Evolutionary conservation across 2,888 invertebrate species (phyloP).

Genomic region (Cosmorhoe ocellata): DNA sequence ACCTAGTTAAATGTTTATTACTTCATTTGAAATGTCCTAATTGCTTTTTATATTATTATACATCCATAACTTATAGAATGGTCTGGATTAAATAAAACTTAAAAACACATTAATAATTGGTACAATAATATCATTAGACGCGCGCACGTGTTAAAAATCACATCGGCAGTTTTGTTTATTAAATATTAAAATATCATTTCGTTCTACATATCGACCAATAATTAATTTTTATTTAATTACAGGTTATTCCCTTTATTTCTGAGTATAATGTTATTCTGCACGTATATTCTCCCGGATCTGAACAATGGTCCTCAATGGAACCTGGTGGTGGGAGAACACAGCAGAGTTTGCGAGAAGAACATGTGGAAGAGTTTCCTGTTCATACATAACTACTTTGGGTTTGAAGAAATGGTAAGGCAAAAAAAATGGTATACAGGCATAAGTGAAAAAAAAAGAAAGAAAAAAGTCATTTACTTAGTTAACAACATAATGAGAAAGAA

Average conservation of each 20-base stretch:
- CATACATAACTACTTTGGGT: slow-evolving; percentile 83
- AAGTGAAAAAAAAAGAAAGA: too few relatives aligned
- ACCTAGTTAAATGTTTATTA: slow-evolving; percentile 2
- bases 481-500: too few relatives aligned
- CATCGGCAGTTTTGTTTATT: neutral
- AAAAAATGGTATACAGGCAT: too few relatives aligned
- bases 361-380: slow-evolving; percentile 84
- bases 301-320: slow-evolving; percentile 83
- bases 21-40: neutral
- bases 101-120: slow-evolving; percentile 4
- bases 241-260: slow-evolving; percentile 78
- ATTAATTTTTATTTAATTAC: slow-evolving; percentile 17
- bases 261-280: slow-evolving; percentile 79
- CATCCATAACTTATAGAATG: neutral
- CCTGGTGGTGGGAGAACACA: slow-evolving; percentile 80
- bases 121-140: slow-evolving; percentile 4
- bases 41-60: neutral
- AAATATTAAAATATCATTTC: neutral
- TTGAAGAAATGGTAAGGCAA: slow-evolving; percentile 78
- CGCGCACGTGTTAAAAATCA: slow-evolving; percentile 26
- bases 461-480: too few relatives aligned
- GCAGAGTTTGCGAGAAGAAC: slow-evolving; percentile 77
- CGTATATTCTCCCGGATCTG: slow-evolving; percentile 78
- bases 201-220: too few relatives aligned
- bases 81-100: slow-evolving; percentile 6